Base-by-base conservation (phyloP, 35 echinoderm and acorn worm genomes). In the Apostichopus californicus region DNA sequence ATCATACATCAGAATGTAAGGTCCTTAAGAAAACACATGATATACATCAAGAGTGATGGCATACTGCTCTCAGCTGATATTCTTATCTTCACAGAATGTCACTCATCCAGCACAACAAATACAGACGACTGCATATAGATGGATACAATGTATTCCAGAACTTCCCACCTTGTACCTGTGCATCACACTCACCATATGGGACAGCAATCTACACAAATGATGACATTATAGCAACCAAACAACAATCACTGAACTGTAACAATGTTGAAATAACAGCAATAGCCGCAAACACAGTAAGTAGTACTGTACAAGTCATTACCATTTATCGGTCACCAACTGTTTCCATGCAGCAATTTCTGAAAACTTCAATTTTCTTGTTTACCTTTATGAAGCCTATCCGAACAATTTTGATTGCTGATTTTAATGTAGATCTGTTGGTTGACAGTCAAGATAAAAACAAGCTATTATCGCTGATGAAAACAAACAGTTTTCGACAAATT, bases 371-470 rank as follows among this genome's bases (percentile, higher is more conserved):
- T 46, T 46, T 46, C 34, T 46, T 46, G 2, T 46, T 46, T 3
- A 46, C 34, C 34, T 46, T 46, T 46, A 46, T 46, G 34, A 46
- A 46, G 34, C 34, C 34, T 23, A 11, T 80, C 8, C 25, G 10
- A 81, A 79, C 56, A n/a, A 8, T 91, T n/a, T n/a, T 91, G n/a
- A 56, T 80, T 13, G 90, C 1, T 53, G 90, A 91, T 61, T 91
- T 91, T 75, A 91, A 91, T 59, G 25, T 91, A 55, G 90, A 91
- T 54, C 18, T 58, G 15, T 54, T 86, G 9, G 20, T 13, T 54
- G 55, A 86, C 46, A 86, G 21, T 56, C 0, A 13, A 22, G 83
- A 86, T 13, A 86, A 86, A 60, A 55, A 54, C 13, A 80, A 24
- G 22, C 83, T 56, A 14, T 20, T 34, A 86, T 56, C 83, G 55